Conservation (phyloP, 2,888 invertebrate species). For the Hydrotaea cyrtoneurina region DNA sequence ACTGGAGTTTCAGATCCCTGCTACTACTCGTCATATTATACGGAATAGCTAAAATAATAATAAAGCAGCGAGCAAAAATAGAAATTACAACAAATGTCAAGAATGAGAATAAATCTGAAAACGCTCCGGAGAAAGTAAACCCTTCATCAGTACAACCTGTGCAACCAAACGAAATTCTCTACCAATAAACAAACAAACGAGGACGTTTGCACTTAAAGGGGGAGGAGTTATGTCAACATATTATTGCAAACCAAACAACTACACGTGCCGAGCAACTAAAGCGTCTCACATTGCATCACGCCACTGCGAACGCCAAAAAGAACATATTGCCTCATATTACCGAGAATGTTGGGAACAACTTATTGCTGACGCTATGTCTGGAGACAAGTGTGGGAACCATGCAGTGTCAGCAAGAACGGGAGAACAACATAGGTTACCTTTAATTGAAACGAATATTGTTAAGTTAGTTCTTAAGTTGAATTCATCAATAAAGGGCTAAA, state of each 20-base stretch:
- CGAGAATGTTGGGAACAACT: neutral
- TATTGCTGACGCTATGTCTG: slow-evolving; percentile 4
- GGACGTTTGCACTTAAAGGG: slow-evolving; percentile 8
- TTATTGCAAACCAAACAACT: neutral
- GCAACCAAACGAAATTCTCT: neutral
- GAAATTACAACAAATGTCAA: slow-evolving; percentile 5
- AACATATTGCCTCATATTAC: neutral
- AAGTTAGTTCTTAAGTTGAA: neutral
- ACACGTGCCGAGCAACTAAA: neutral
- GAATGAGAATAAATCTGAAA: neutral
- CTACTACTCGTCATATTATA: slow-evolving; percentile 5
- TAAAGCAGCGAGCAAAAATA: slow-evolving; percentile 6
- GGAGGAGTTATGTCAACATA: neutral
- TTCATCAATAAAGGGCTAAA: neutral
- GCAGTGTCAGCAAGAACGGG: neutral
- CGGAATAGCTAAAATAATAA: slow-evolving; percentile 1
- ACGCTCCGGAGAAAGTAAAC: neutral
- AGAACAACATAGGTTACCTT: neutral
- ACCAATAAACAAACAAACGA: slow-evolving; percentile 5
- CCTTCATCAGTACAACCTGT: neutral
- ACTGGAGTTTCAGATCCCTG: neutral
- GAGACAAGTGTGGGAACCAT: neutral
- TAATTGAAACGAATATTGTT: neutral
- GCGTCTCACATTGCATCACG: neutral
- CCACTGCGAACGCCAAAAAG: neutral